Conservation (phyloP, 2,113 vertebrate species). For the Kryptolebias marmoratus region DNA sequence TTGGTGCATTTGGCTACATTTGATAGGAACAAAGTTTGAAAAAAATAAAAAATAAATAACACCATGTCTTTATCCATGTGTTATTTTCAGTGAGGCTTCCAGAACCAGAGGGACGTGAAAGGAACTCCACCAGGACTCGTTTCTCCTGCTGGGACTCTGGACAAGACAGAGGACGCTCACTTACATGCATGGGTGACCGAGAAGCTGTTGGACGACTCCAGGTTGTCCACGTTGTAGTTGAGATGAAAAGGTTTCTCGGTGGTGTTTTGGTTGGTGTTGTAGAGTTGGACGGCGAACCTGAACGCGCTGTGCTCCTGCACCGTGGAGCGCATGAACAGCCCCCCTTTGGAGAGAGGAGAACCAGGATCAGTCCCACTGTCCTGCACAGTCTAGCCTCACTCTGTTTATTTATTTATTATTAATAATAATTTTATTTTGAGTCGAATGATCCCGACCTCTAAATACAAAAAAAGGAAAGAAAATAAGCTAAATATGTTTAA, state of each 20-base stretch:
- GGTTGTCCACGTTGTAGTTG: conserved; percentile 98
- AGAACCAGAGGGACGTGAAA: no score
- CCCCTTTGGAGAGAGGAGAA: conserved; percentile 82
- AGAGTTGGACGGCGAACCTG: conserved; percentile 98
- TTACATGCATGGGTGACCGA: conserved; percentile 99
- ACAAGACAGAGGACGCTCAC: conserved; percentile 77
- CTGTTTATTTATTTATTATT: not conserved
- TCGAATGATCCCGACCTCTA: not conserved
- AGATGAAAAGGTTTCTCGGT: conserved; percentile 98
- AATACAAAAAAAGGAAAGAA: not conserved
- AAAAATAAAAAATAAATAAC: not conserved
- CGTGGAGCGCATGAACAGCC: conserved; percentile 98
- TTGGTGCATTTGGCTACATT: no score
- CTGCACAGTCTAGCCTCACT: not conserved
- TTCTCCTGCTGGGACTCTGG: conserved; percentile 7
- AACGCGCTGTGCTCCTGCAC: conserved; percentile 99
- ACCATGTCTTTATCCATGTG: not conserved
- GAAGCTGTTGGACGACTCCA: conserved; percentile 99
- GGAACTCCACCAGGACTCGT: not conserved
- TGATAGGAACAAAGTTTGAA: not conserved
- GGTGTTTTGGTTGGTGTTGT: conserved; percentile 99
- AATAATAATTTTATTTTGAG: not conserved
- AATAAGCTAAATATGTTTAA: conserved; percentile 25
- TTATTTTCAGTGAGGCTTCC: no score
- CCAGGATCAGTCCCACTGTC: conserved; percentile 26